Percentiles rank a stretch among this genome's conserved stretches.
phyloP scores from a whole-genome alignment of 2,113 vertebrate genomes.

The Perca fluviatilis region DNA sequence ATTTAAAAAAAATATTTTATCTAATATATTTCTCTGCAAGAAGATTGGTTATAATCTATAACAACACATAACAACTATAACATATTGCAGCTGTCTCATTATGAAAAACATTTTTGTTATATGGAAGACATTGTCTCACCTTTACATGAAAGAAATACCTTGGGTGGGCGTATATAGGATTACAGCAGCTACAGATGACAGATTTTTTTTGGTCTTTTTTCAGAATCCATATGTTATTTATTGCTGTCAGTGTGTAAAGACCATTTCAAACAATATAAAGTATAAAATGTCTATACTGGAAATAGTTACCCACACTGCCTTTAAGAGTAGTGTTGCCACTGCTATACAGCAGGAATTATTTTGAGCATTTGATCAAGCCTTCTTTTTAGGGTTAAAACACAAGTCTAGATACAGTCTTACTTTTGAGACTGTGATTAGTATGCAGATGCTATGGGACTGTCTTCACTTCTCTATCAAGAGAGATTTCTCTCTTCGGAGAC shows the following conservation, averaged over 20 bases:
- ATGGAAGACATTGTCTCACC: not conserved
- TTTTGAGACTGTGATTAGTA: constrained; percentile 14
- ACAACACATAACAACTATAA: not conserved
- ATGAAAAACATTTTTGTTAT: not conserved
- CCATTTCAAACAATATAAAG: no score
- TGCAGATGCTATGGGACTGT: constrained; percentile 6
- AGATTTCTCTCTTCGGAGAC: not conserved
- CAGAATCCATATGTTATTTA: no score
- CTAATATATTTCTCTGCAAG: not conserved
- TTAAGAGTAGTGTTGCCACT: not conserved
- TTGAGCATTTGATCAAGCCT: not conserved
- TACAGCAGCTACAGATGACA: no score
- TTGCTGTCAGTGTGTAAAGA: no score
- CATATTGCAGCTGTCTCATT: not conserved
- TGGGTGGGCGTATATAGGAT: no score
- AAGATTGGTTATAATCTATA: not conserved
- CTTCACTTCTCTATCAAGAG: not conserved
- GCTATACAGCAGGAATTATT: not conserved
- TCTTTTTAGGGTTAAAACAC: constrained; percentile 10
- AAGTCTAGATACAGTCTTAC: not conserved
- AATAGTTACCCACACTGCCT: no score
- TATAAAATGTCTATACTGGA: no score
- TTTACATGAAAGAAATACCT: not conserved
- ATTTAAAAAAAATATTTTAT: not conserved
- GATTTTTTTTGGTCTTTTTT: no score